Conservation (phyloP, 2,888 invertebrate species). For the Acholoe squamosa region DNA sequence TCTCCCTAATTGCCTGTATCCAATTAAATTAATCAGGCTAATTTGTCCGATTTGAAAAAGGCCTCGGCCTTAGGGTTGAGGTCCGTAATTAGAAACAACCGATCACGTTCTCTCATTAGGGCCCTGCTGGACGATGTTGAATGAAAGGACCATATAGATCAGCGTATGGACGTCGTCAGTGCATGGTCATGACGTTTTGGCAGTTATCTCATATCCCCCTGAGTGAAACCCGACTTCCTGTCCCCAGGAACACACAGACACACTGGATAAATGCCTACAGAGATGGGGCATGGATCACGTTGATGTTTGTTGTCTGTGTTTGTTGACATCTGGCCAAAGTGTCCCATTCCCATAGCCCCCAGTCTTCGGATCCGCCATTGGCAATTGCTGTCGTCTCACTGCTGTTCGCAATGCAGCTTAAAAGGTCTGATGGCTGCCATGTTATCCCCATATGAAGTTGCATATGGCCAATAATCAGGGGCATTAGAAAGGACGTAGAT, state of each 20-base stretch:
- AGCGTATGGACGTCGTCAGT: not conserved
- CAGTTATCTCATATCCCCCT: not conserved
- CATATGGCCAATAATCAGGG: too few relatives aligned
- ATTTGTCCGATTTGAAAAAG: not conserved
- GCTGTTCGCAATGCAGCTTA: too few relatives aligned
- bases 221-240: not conserved
- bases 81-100: not conserved
- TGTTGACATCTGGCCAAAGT: too few relatives aligned
- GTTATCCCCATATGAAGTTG: too few relatives aligned
- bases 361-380: too few relatives aligned
- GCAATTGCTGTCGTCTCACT: too few relatives aligned
- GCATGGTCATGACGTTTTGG: not conserved
- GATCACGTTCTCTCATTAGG: slow-evolving; percentile 34
- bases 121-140: not conserved
- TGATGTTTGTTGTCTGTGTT: not conserved
- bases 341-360: too few relatives aligned
- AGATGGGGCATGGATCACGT: not conserved
- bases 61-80: not conserved
- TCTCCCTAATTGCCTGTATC: slow-evolving; percentile 9
- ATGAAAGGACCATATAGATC: not conserved
- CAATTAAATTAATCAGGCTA: slow-evolving; percentile 32
- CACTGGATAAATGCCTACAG: not conserved
- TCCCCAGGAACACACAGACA: not conserved
- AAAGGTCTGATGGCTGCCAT: too few relatives aligned
- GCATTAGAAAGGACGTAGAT: too few relatives aligned